Evolutionary conservation across 2,888 invertebrate genomes (phyloP).

Genomic region (Balanococcus diminutus): DNA sequence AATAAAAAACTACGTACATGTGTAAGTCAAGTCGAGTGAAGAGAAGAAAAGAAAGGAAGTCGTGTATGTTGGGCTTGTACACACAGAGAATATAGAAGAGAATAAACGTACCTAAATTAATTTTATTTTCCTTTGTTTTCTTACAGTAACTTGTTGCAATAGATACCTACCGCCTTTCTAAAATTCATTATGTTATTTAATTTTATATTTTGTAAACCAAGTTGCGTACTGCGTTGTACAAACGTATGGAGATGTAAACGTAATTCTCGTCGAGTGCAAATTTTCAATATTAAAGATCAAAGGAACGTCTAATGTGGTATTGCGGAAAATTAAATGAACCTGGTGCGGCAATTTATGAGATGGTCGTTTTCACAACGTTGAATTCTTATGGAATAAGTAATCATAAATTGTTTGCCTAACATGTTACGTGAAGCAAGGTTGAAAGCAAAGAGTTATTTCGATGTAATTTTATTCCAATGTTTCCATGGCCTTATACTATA

Average conservation of each 20-base stretch:
- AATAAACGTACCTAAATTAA: not conserved
- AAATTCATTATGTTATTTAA: not conserved
- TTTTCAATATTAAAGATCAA: slow-evolving; percentile 9
- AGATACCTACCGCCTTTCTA: not conserved
- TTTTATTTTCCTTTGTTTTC: not conserved
- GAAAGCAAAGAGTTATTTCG: not conserved
- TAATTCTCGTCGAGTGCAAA: not conserved
- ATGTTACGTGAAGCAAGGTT: not conserved
- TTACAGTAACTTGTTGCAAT: not conserved
- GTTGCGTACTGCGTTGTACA: too few species aligned
- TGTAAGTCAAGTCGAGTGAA: not conserved
- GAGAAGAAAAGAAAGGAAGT: too few species aligned
- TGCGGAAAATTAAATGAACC: slow-evolving; percentile 1
- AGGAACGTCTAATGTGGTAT: not conserved
- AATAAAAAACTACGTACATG: not conserved
- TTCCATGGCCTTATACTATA: not conserved
- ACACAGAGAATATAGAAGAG: not conserved
- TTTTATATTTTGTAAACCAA: not conserved
- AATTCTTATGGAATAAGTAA: not conserved
- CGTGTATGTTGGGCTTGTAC: too few species aligned
- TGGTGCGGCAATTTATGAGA: slow-evolving; percentile 12
- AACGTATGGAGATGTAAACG: not conserved
- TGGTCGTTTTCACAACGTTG: slow-evolving; percentile 14
- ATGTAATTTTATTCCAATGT: slow-evolving; percentile 7
- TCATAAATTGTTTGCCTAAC: slow-evolving; percentile 12